Evolutionary conservation across 2,113 vertebrate genomes (phyloP).

Genomic region (Burhinus bistriatus): DNA sequence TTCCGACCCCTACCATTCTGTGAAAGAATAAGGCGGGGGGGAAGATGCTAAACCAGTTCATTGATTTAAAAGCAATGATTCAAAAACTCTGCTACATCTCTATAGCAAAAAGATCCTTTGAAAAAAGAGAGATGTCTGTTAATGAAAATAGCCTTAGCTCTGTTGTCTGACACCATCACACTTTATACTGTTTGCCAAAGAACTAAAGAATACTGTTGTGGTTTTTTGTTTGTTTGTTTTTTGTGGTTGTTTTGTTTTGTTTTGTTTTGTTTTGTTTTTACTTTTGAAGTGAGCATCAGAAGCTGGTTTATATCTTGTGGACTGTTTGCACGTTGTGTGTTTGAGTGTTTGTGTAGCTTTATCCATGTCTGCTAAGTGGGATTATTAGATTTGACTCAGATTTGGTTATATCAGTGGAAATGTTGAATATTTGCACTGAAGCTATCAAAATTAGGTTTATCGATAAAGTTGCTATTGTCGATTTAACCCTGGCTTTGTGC

Average conservation of each 20-base stretch:
- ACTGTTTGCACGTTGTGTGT: not conserved
- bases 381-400: not conserved
- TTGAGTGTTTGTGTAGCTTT: not conserved
- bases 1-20: not conserved
- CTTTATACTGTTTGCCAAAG: not conserved
- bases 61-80: not conserved
- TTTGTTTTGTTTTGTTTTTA: not conserved
- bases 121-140: not conserved
- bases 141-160: not conserved
- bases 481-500: not conserved
- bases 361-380: accelerated
- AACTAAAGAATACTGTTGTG: not conserved
- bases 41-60: not conserved
- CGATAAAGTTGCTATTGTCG: accelerated
- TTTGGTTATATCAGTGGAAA: not conserved
- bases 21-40: too few relatives aligned
- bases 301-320: not conserved
- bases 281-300: not conserved
- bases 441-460: not conserved
- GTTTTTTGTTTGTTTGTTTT: not conserved
- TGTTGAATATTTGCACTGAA: not conserved
- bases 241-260: too few relatives aligned
- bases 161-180: not conserved
- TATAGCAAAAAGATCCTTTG: not conserved
- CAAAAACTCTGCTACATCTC: not conserved